These are phyloP conservation scores for Lepas anatifera DNA, from an alignment of 2,888 invertebrate species.

Conservation along the genomic window DNA sequence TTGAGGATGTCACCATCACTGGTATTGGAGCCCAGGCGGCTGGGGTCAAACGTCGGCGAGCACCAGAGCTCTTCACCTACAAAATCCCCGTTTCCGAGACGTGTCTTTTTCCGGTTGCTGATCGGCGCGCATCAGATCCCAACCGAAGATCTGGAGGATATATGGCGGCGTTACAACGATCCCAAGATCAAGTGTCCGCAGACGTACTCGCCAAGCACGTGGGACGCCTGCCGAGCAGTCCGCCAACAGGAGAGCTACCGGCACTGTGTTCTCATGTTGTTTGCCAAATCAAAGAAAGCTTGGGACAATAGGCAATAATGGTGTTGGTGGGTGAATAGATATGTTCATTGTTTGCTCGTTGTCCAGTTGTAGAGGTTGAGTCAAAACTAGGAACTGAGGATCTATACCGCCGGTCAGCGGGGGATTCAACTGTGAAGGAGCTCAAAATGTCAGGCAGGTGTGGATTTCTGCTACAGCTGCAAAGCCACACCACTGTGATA, in stretches of 20 bases:
- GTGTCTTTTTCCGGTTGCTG: background rate
- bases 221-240: background rate
- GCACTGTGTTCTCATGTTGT: background rate
- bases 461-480: no score
- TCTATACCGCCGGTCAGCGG: no score
- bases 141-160: background rate
- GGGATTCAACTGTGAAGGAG: no score
- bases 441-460: no score
- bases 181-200: background rate
- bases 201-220: background rate
- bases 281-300: background rate
- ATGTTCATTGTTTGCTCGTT: no score
- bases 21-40: slow-evolving; percentile 9
- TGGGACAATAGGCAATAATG: background rate
- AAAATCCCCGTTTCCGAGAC: background rate
- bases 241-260: background rate
- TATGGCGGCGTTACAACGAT: background rate
- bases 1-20: slow-evolving; percentile 13
- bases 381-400: no score
- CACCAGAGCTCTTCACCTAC: slow-evolving; percentile 10
- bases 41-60: background rate
- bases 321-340: background rate
- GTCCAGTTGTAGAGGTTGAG: no score
- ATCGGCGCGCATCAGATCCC: slow-evolving; percentile 9
- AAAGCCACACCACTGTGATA: no score